phyloP scores from a whole-genome alignment of 2,888 invertebrate genomes.

The Synergus japonicus region DNA sequence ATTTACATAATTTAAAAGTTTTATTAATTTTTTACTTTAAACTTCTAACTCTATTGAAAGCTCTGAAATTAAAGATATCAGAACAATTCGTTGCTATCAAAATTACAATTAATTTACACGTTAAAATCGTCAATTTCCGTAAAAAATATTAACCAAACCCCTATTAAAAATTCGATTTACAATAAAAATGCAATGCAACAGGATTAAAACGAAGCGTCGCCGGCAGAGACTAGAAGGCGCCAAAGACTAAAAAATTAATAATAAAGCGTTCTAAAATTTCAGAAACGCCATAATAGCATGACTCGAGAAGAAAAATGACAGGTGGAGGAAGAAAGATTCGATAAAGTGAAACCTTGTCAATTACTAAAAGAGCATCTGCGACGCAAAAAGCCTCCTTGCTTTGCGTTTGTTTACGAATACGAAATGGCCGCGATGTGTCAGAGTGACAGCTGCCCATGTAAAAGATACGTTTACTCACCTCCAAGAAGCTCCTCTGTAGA shows the following conservation, averaged over 20 bases:
- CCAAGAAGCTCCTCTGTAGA: constrained; percentile 70
- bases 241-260: not conserved
- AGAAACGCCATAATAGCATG: not conserved
- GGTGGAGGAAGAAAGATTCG: constrained; percentile 11
- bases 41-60: too few relatives aligned
- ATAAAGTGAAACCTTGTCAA: constrained; percentile 23
- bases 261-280: too few relatives aligned
- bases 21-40: too few relatives aligned
- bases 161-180: not conserved
- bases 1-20: too few relatives aligned
- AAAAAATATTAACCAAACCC: not conserved
- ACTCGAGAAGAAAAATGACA: not conserved
- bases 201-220: not conserved
- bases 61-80: too few relatives aligned
- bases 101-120: not conserved
- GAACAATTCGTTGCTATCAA: too few relatives aligned
- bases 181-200: not conserved
- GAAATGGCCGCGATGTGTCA: constrained; percentile 70
- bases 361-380: constrained; percentile 49
- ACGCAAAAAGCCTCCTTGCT: constrained; percentile 50
- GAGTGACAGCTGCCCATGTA: constrained; percentile 63
- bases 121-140: not conserved
- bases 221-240: not conserved
- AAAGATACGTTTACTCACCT: constrained; percentile 63
- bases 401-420: constrained; percentile 63